Conservation (phyloP, 1,140 invertebrate genomes). For the Coenobita brevimanus region DNA sequence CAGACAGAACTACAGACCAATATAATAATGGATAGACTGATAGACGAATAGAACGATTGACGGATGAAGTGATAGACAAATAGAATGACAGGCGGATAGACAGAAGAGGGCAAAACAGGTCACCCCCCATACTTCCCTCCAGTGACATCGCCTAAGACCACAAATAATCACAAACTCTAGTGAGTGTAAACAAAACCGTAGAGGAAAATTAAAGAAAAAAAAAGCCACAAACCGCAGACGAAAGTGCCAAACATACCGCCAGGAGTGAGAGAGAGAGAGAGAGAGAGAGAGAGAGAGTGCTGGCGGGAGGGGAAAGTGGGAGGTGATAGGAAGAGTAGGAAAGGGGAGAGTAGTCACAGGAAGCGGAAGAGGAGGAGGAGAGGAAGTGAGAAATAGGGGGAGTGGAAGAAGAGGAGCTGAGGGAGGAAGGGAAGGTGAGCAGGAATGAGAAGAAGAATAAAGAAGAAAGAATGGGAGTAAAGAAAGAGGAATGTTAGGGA, state of each 20-base stretch:
- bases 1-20: neutral
- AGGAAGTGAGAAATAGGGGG: slow-evolving; percentile 1
- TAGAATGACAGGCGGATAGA: neutral
- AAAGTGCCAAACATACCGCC: neutral
- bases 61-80: no score
- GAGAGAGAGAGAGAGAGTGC: neutral
- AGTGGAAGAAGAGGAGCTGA: neutral
- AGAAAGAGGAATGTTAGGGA: no score
- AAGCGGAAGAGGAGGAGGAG: neutral
- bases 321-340: neutral
- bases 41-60: no score
- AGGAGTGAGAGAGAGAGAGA: neutral
- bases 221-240: neutral
- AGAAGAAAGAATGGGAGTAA: no score
- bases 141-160: no score
- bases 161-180: neutral
- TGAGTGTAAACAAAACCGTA: neutral
- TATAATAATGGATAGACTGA: no score
- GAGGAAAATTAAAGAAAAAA: neutral
- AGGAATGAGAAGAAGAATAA: neutral
- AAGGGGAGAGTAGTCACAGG: neutral
- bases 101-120: neutral
- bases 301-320: neutral
- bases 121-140: no score
- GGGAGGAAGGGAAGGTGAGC: neutral